Evolutionary conservation across 2,888 invertebrate genomes (phyloP).

Genomic region (Xestia rhomboidea): DNA sequence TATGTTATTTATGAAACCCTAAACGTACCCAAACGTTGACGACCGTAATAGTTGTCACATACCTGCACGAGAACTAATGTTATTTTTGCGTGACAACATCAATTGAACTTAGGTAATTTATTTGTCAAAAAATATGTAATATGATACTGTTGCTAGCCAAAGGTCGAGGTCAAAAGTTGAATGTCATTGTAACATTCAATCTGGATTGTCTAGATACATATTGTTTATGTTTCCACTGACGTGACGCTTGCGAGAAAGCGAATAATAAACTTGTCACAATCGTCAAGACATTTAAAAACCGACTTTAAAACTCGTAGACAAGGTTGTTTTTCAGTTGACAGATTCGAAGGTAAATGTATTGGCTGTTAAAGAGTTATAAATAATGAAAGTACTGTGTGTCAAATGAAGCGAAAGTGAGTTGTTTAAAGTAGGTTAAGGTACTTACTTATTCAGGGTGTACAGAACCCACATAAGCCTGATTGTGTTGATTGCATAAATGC

Average conservation of each 20-base stretch:
- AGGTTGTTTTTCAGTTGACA: constrained; percentile 16
- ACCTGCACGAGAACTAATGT: constrained; percentile 47
- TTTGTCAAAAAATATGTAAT: constrained; percentile 27
- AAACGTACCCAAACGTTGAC: constrained; percentile 16
- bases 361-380: constrained; percentile 54
- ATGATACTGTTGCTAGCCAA: constrained; percentile 17
- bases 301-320: neutral
- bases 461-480: constrained; percentile 34
- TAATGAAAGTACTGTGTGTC: constrained; percentile 76
- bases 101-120: constrained; percentile 28
- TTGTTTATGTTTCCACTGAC: constrained; percentile 16
- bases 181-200: constrained; percentile 40
- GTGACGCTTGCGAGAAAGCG: constrained; percentile 51
- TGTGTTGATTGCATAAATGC: constrained; percentile 43
- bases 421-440: constrained; percentile 65
- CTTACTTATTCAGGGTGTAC: constrained; percentile 55
- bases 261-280: constrained; percentile 34
- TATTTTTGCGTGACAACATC: constrained; percentile 53
- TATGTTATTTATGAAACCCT: constrained; percentile 5
- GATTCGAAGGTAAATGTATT: constrained; percentile 27
- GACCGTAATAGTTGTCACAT: neutral
- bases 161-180: constrained; percentile 54
- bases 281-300: constrained; percentile 17
- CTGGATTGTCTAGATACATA: constrained; percentile 33
- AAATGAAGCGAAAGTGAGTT: constrained; percentile 73